Conservation (phyloP, 1,140 invertebrate genomes). For the Halictus rubicundus region DNA sequence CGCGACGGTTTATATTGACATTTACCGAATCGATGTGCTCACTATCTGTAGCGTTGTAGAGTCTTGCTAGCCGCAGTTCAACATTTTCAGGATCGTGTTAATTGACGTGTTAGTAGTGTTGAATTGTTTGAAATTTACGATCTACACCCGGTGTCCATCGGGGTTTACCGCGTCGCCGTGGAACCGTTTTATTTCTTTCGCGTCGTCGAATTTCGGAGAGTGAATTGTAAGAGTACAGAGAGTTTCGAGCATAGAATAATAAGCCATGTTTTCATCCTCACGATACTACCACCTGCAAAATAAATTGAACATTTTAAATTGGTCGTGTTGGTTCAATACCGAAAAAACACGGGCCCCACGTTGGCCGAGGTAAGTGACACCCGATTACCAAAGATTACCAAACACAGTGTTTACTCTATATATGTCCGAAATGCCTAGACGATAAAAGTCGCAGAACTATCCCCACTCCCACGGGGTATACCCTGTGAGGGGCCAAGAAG, state of each 20-base stretch:
- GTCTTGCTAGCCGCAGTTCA: not conserved
- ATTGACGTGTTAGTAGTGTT: slow-evolving; percentile 1
- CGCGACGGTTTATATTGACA: not conserved
- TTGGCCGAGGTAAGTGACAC: not conserved
- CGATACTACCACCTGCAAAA: slow-evolving; percentile 6
- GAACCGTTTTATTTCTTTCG: not conserved
- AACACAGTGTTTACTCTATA: too few relatives aligned
- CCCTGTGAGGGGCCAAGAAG: too few relatives aligned
- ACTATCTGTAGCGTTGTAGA: not conserved
- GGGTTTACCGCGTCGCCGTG: not conserved
- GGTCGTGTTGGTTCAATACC: not conserved
- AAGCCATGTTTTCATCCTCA: slow-evolving; percentile 14
- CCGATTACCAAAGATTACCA: too few relatives aligned
- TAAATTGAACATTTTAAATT: slow-evolving; percentile 31
- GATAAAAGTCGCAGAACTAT: too few relatives aligned
- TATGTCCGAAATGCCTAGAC: too few relatives aligned
- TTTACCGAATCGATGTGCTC: slow-evolving; percentile 11
- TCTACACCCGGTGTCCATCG: not conserved
- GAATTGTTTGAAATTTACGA: not conserved
- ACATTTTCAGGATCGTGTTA: not conserved
- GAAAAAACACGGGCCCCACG: not conserved
- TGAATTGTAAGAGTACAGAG: not conserved
- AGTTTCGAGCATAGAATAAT: not conserved
- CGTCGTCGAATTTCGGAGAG: not conserved
- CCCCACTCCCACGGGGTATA: too few relatives aligned